phyloP scores from a whole-genome alignment of 2,113 vertebrate species.

The Tamias sibiricus region DNA sequence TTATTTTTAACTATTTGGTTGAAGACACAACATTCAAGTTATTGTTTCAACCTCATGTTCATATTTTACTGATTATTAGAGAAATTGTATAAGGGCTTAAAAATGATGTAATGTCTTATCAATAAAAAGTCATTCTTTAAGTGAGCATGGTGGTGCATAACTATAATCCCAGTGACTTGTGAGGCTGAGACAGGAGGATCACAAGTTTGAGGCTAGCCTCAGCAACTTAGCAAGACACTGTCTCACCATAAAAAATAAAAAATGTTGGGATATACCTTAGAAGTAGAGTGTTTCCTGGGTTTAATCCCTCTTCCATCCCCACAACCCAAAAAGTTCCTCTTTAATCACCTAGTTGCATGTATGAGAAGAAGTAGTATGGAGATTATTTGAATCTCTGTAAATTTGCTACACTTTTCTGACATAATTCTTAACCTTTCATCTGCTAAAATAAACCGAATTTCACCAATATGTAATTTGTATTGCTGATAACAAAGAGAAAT shows the following conservation, averaged over 20 bases:
- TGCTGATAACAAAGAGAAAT: background rate
- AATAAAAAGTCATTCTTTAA: background rate
- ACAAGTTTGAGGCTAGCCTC: too few species aligned
- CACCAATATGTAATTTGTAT: background rate
- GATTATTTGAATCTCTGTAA: background rate
- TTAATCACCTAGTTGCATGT: background rate
- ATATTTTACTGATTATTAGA: background rate
- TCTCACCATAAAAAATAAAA: too few species aligned
- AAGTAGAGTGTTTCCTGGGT: too few species aligned
- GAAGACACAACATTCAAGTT: background rate
- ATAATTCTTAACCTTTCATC: background rate
- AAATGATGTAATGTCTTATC: background rate
- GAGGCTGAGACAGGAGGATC: too few species aligned
- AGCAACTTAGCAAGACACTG: too few species aligned
- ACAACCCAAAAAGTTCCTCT: background rate
- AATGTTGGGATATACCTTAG: too few species aligned
- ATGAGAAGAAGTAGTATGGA: background rate
- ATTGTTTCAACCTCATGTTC: background rate
- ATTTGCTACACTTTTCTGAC: background rate
- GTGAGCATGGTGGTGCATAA: too few species aligned
- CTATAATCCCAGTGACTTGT: too few species aligned
- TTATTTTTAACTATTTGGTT: background rate
- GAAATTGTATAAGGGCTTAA: background rate
- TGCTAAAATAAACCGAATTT: constrained; percentile 17
- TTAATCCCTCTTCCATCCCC: too few species aligned